Evolutionary conservation across 2,797 vertebrate genomes (phyloP).

Genomic region (Molossus alvarezi): DNA sequence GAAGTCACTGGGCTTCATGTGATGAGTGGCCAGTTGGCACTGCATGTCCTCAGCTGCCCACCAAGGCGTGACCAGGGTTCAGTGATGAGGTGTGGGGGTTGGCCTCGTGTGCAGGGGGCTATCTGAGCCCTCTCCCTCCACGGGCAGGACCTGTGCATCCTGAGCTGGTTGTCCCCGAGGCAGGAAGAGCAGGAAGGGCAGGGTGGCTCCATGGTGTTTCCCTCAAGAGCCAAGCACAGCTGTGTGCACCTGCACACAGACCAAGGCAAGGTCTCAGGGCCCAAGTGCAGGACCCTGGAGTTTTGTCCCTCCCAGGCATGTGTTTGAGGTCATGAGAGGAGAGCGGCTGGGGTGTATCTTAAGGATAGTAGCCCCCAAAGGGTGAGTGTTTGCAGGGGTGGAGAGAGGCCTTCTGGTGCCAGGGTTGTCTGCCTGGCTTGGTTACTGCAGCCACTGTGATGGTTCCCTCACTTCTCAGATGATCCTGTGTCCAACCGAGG

Average conservation of each 20-base stretch:
- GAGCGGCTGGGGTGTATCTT: not conserved
- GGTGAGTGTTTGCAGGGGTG: too few relatives aligned
- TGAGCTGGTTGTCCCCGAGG: not conserved
- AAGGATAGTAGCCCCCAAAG: not conserved
- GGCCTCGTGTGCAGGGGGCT: not conserved
- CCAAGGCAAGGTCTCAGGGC: not conserved
- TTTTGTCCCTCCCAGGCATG: not conserved
- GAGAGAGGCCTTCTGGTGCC: not conserved
- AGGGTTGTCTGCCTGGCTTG: not conserved
- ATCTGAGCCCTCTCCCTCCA: not conserved
- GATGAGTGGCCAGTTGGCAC: not conserved
- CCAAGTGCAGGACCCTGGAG: not conserved
- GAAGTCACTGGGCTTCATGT: not conserved
- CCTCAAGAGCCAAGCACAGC: not conserved
- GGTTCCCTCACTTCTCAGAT: too few relatives aligned
- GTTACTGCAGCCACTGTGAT: not conserved
- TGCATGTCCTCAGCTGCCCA: conserved; percentile 28
- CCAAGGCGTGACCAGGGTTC: not conserved
- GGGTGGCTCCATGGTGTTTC: not conserved
- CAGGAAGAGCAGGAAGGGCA: not conserved
- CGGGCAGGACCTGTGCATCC: accelerated
- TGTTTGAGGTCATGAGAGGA: not conserved
- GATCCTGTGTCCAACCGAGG: not conserved
- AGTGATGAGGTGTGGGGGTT: not conserved
- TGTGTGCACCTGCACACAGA: not conserved